phyloP scores from a whole-genome alignment of 2,888 invertebrate genomes.

The Lithophane semibrunnea region DNA sequence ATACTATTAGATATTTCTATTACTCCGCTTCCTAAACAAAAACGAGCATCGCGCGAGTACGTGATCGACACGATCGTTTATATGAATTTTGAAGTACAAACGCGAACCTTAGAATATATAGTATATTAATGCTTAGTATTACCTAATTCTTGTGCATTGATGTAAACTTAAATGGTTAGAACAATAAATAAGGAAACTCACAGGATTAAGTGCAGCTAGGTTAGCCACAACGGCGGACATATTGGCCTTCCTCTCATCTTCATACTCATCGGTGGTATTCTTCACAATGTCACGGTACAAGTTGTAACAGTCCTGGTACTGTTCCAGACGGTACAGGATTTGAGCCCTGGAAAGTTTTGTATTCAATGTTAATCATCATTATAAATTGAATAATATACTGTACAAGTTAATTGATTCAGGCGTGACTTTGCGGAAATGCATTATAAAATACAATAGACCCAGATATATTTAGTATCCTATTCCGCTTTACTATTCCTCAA shows the following conservation, averaged over 20 bases:
- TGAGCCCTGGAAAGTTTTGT: conserved; percentile 92
- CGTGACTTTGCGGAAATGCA: no score
- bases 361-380: not conserved
- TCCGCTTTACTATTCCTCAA: no score
- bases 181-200: conserved; percentile 79
- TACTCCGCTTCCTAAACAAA: no score
- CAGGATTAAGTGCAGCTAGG: conserved; percentile 91
- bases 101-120: no score
- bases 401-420: no score
- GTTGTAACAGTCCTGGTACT: conserved; percentile 96
- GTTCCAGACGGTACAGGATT: conserved; percentile 96
- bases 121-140: no score
- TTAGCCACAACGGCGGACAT: conserved; percentile 97
- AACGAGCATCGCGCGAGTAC: no score
- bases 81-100: no score
- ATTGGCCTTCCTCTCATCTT: conserved; percentile 98
- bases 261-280: conserved; percentile 97
- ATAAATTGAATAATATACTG: not conserved
- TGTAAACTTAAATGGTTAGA: not conserved
- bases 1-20: not conserved
- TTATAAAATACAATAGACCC: no score
- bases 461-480: no score
- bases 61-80: no score
- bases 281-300: conserved; percentile 97
- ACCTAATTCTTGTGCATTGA: not conserved